Conservation (phyloP, 2,113 vertebrate species). For the Cynopterus brachyotis region DNA sequence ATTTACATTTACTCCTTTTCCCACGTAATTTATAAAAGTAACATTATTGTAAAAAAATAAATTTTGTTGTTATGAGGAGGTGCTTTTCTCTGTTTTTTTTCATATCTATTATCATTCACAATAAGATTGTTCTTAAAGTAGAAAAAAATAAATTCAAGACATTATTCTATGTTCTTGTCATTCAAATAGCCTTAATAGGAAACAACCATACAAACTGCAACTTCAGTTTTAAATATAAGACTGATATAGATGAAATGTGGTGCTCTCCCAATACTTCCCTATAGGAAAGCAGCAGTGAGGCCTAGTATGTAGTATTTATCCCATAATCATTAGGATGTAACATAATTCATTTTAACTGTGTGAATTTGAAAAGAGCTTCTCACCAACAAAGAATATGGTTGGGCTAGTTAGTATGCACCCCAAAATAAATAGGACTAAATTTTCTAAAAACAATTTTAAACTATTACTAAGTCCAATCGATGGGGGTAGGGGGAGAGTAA, state of each 20-base stretch:
- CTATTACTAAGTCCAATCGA: not conserved
- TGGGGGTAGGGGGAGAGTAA: not conserved
- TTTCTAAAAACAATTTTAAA: slow-evolving; percentile 40
- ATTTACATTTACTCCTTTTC: slow-evolving; percentile 24
- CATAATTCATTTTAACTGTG: not conserved
- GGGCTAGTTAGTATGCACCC: not conserved
- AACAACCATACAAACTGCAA: not conserved
- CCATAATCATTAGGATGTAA: not conserved
- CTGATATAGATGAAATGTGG: slow-evolving; percentile 23
- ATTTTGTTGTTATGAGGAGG: not conserved
- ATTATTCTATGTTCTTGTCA: slow-evolving; percentile 34
- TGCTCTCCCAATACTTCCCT: not conserved
- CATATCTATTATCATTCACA: slow-evolving; percentile 6
- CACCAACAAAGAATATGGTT: slow-evolving; percentile 9
- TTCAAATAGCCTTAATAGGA: not conserved
- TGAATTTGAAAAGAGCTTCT: slow-evolving; percentile 13
- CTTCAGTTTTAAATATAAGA: slow-evolving; percentile 32
- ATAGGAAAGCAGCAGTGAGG: not conserved
- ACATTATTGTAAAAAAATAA: not conserved
- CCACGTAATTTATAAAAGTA: slow-evolving; percentile 32
- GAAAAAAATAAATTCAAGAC: slow-evolving; percentile 37
- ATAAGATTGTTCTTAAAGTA: slow-evolving; percentile 37
- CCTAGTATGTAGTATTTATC: not conserved
- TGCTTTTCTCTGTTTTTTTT: not conserved
- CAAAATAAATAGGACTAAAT: slow-evolving; percentile 18